phyloP scores from a whole-genome alignment of 2,113 vertebrate species.

The Rhegmatorhina hoffmannsi region DNA sequence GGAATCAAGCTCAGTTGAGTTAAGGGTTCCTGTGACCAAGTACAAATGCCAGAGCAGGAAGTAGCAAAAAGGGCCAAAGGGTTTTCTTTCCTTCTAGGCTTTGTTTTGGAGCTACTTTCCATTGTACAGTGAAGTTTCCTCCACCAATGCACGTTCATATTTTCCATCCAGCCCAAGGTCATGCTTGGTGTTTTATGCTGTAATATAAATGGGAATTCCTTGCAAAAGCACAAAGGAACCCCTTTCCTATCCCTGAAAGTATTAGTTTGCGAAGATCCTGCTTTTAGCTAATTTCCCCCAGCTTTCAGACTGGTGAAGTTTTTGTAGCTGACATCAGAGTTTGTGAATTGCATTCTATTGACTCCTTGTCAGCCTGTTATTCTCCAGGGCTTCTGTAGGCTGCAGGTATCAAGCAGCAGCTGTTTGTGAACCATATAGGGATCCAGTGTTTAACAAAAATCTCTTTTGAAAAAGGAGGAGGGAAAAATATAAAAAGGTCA shows the following conservation, averaged over 20 bases:
- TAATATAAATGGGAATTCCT: slow-evolving; percentile 45
- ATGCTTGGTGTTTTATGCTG: slow-evolving; percentile 56
- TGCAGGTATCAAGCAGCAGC: slow-evolving; percentile 14
- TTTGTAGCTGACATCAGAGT: not conserved
- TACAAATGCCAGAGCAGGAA: not conserved
- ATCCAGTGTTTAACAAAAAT: not conserved
- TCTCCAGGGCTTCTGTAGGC: not conserved
- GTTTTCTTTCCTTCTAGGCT: slow-evolving; percentile 10
- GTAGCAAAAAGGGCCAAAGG: not conserved
- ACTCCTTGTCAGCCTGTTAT: not conserved
- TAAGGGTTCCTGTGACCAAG: not conserved
- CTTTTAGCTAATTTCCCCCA: not conserved
- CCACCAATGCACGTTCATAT: slow-evolving; percentile 10
- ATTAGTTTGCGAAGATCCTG: not conserved
- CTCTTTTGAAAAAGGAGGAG: not conserved
- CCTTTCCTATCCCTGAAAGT: not conserved
- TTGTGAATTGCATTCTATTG: not conserved
- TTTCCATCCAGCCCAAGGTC: slow-evolving; percentile 59
- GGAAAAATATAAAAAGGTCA: not conserved
- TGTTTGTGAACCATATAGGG: not conserved
- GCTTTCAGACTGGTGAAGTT: not conserved
- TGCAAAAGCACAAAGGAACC: slow-evolving; percentile 42
- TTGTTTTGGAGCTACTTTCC: slow-evolving; percentile 43
- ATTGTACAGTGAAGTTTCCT: slow-evolving; percentile 43
- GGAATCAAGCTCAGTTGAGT: not conserved